phyloP scores from a whole-genome alignment of 2,888 invertebrate species.

The Liopterus haemorrhoidalis region DNA sequence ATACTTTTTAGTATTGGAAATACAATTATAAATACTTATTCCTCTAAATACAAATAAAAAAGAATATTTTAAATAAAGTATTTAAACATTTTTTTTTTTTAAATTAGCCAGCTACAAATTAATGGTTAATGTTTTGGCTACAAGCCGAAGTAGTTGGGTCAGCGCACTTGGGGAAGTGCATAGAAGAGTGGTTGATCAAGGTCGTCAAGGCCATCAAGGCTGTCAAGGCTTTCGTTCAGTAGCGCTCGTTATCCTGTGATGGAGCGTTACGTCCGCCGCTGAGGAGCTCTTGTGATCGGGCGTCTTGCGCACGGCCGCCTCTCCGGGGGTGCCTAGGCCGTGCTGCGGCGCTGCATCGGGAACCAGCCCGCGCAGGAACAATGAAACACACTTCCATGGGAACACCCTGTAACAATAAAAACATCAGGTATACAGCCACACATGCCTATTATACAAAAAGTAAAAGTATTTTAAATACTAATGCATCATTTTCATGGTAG shows the following conservation, averaged over 20 bases:
- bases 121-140: too few relatives aligned
- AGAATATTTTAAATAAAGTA: too few relatives aligned
- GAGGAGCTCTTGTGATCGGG: constrained; percentile 11
- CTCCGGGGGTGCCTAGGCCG: not conserved
- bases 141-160: too few relatives aligned
- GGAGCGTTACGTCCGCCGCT: constrained; percentile 15
- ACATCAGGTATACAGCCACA: not conserved
- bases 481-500: too few relatives aligned
- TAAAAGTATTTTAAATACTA: constrained; percentile 3
- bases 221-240: constrained; percentile 16
- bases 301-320: not conserved
- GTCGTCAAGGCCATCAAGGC: too few relatives aligned
- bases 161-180: too few relatives aligned
- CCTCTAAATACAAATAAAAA: too few relatives aligned
- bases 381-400: constrained; percentile 64
- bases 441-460: not conserved
- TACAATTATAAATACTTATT: too few relatives aligned
- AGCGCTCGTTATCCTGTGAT: constrained; percentile 19
- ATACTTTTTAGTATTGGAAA: too few relatives aligned
- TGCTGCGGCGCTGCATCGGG: constrained; percentile 59
- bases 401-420: constrained; percentile 54
- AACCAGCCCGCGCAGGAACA: constrained; percentile 60
- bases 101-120: too few relatives aligned
- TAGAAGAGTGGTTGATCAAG: too few relatives aligned
- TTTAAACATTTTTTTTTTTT: too few relatives aligned